These are phyloP conservation scores for Conopomorpha cramerella DNA, from an alignment of 1,140 invertebrate species.

Conservation along the genomic window DNA sequence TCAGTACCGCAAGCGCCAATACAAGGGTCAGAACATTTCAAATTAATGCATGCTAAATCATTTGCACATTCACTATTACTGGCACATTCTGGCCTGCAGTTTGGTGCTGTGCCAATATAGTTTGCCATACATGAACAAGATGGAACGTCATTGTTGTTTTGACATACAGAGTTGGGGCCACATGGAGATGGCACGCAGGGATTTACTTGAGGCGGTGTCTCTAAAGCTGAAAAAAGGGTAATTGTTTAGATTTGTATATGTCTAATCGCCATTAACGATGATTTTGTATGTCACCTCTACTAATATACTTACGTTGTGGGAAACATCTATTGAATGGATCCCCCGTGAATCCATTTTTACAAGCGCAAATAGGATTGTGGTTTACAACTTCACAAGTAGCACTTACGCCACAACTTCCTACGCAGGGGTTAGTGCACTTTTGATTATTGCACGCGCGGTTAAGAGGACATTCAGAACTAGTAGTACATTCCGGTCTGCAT, in stretches of 20 bases:
- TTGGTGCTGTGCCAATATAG: conserved; percentile 67
- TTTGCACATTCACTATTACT: conserved; percentile 68
- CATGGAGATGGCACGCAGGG: conserved; percentile 73
- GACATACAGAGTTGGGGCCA: conserved; percentile 72
- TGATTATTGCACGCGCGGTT: conserved; percentile 69
- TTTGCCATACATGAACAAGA: conserved; percentile 69
- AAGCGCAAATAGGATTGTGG: conserved; percentile 68
- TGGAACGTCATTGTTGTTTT: conserved; percentile 61
- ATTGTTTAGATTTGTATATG: no score
- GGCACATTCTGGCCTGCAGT: conserved; percentile 69
- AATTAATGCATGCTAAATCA: conserved; percentile 68
- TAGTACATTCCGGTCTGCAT: conserved; percentile 71
- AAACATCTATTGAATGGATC: conserved; percentile 72
- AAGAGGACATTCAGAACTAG: conserved; percentile 66
- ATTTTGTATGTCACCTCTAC: no score
- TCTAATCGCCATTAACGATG: no score
- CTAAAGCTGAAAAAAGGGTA: conserved; percentile 59
- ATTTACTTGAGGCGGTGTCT: conserved; percentile 54
- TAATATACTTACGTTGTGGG: conserved; percentile 59
- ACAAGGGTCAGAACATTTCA: conserved; percentile 73
- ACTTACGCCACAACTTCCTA: conserved; percentile 68
- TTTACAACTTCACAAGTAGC: conserved; percentile 69
- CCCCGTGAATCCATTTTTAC: conserved; percentile 67
- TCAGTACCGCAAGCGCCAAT: conserved; percentile 66
- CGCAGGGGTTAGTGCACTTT: conserved; percentile 72